These are phyloP conservation scores for Lasaia peninsularis DNA, from an alignment of 1,140 invertebrate genomes.

Conservation along the genomic window DNA sequence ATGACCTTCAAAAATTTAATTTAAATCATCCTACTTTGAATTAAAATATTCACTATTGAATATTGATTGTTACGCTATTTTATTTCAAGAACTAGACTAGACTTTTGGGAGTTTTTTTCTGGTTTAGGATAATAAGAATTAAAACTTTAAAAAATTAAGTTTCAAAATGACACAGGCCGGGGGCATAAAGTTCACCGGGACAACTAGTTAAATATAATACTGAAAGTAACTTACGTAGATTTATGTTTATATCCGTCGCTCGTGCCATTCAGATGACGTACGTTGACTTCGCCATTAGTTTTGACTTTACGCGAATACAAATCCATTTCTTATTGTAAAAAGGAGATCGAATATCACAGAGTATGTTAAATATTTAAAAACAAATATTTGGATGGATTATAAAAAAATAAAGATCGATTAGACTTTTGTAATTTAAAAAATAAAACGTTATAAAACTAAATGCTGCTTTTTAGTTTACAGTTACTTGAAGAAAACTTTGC, in stretches of 20 bases:
- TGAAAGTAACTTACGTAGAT: conserved; percentile 44
- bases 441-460: conserved; percentile 9
- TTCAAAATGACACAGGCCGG: no score
- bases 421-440: not conserved
- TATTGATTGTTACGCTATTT: no score
- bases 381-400: not conserved
- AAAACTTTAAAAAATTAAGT: no score
- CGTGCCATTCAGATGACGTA: conserved; percentile 56
- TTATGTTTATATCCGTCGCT: conserved; percentile 35
- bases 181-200: no score
- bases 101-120: no score
- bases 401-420: not conserved
- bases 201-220: not conserved
- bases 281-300: conserved; percentile 46
- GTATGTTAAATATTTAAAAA: conserved; percentile 16
- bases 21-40: no score
- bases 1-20: no score
- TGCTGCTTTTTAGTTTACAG: not conserved
- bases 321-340: conserved; percentile 54
- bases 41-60: no score
- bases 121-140: no score
- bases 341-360: conserved; percentile 49
- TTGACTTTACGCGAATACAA: conserved; percentile 51
- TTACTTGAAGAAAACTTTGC: not conserved
- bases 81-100: no score